Evolutionary conservation across 2,888 invertebrate species (phyloP).

Genomic region (Pandemis corylana): DNA sequence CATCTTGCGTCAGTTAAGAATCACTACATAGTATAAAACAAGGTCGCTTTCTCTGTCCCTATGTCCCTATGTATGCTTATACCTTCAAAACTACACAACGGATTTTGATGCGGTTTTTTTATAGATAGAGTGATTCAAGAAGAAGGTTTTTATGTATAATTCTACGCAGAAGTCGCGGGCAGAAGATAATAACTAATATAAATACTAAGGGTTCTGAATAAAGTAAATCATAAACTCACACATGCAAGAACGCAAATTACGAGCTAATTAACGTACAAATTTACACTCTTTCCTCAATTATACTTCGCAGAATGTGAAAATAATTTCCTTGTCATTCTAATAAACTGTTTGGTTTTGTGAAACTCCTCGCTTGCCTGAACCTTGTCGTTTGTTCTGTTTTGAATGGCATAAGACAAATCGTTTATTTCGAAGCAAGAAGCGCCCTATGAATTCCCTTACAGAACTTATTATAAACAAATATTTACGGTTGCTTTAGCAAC

Average conservation of each 20-base stretch:
- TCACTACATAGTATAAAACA: too few relatives aligned
- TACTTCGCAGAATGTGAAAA: constrained; percentile 3
- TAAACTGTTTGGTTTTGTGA: not conserved
- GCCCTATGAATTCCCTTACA: constrained; percentile 6
- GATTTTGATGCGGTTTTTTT: too few relatives aligned
- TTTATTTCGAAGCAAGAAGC: constrained; percentile 17
- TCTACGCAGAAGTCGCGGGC: too few relatives aligned
- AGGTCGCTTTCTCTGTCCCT: too few relatives aligned
- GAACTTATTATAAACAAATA: constrained; percentile 31
- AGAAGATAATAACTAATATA: too few relatives aligned
- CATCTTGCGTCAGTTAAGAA: too few relatives aligned
- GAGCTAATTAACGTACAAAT: not conserved
- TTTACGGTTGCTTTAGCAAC: constrained; percentile 15
- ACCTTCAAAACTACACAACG: too few relatives aligned
- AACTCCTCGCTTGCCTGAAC: constrained; percentile 1
- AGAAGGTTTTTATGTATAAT: too few relatives aligned
- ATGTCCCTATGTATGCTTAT: too few relatives aligned
- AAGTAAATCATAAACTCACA: not conserved
- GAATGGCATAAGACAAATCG: constrained; percentile 25
- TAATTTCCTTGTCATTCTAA: constrained; percentile 19
- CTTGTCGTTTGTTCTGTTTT: constrained; percentile 19
- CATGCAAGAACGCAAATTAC: not conserved
- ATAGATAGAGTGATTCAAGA: too few relatives aligned
- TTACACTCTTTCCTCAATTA: constrained; percentile 13
- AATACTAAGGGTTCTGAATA: too few relatives aligned